These are phyloP conservation scores for Nasonia vitripennis DNA, from an alignment of 1,140 invertebrate species.

Conservation along the genomic window DNA sequence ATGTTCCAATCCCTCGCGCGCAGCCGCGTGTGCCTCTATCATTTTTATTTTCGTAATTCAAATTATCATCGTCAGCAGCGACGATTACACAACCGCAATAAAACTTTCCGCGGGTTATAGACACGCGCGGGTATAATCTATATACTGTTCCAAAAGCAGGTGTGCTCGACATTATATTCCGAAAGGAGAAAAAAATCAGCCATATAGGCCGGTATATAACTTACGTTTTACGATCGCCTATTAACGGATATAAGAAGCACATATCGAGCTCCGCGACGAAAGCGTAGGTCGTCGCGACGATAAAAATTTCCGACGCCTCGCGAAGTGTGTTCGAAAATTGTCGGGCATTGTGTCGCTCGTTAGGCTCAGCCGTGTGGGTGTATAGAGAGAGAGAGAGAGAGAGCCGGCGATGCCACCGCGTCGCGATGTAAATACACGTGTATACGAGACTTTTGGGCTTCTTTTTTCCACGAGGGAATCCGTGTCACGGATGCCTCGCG, in stretches of 20 bases:
- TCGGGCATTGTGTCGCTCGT: conserved; percentile 58
- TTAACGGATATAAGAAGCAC: conserved; percentile 42
- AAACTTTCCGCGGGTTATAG: background rate
- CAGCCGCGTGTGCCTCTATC: background rate
- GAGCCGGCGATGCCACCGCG: conserved; percentile 52
- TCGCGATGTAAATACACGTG: conserved; percentile 32
- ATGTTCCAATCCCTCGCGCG: background rate
- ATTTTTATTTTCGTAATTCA: background rate
- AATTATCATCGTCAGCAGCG: background rate
- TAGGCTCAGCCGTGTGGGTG: conserved; percentile 55
- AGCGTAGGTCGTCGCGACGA: conserved; percentile 49
- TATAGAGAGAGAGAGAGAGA: background rate
- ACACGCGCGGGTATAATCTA: background rate
- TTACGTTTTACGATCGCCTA: conserved; percentile 27
- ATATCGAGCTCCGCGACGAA: conserved; percentile 19
- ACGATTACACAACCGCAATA: background rate
- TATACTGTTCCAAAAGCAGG: background rate
- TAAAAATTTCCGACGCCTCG: background rate
- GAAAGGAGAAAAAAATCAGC: background rate
- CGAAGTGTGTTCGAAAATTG: conserved; percentile 46
- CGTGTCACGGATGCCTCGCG: background rate
- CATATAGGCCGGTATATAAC: background rate
- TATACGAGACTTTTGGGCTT: conserved; percentile 17
- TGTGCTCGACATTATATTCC: too few relatives aligned
- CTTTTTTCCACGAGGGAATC: background rate